Evolutionary conservation across 1,140 invertebrate species (phyloP).

Genomic region (Pogonognathellus flavescens): DNA sequence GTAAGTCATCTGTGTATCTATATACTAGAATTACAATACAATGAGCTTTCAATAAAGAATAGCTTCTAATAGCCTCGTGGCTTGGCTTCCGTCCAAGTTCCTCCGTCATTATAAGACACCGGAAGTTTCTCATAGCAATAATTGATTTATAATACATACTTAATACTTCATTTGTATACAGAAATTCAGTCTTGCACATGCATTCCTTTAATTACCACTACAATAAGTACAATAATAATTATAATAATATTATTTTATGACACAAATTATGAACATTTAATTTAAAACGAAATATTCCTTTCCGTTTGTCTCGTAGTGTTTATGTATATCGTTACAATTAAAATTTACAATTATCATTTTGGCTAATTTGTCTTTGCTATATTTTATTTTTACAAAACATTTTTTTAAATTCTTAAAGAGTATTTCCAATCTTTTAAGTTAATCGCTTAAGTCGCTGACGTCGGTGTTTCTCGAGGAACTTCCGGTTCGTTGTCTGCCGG

Average conservation of each 20-base stretch:
- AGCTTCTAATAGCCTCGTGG: conserved; percentile 55
- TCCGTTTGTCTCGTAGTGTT: neutral
- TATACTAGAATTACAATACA: conserved; percentile 30
- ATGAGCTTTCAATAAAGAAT: conserved; percentile 40
- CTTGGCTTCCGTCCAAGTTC: conserved; percentile 53
- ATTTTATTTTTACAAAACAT: conserved; percentile 38
- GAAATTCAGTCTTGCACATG: conserved; percentile 54
- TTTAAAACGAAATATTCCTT: conserved; percentile 49
- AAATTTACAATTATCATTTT: conserved; percentile 50
- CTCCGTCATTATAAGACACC: conserved; percentile 52
- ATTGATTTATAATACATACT: conserved; percentile 43
- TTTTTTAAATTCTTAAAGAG: conserved; percentile 18
- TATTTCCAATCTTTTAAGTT: conserved; percentile 33
- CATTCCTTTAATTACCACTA: conserved; percentile 53
- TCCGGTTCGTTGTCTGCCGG: conserved; percentile 28
- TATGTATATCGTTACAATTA: conserved; percentile 40
- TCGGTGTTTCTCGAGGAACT: conserved; percentile 15
- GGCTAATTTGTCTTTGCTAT: conserved; percentile 42
- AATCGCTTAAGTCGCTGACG: neutral
- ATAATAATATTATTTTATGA: conserved; percentile 48
- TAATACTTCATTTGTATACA: conserved; percentile 50
- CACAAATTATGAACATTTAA: conserved; percentile 52
- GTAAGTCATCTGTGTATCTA: conserved; percentile 23
- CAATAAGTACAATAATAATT: conserved; percentile 29
- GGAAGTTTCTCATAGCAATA: conserved; percentile 51